Base-by-base conservation (phyloP, 1,140 invertebrate species). In the Drosophila pachea region DNA sequence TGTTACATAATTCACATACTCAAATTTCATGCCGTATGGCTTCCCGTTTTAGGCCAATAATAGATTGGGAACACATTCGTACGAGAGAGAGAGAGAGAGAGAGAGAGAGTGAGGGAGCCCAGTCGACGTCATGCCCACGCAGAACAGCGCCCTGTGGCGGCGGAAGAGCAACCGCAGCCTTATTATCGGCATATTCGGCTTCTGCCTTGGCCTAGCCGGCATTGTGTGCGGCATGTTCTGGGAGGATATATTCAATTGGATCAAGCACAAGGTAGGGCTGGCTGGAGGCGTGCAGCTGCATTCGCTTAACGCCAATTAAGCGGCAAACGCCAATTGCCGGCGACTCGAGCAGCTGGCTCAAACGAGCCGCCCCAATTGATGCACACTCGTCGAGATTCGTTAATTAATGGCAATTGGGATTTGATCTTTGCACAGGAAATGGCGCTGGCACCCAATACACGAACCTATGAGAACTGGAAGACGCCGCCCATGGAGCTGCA, bases 401-500 rank as follows among this genome's bases (percentile, higher is more conserved):
- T n/a, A 86, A 84, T 84, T 74, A 82, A 78, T 78, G 31, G 29
- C 54, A 78, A 82, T 84, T 78, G 65, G 12, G n/a, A 52, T 40
- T 69, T 67, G 14, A 61, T 59, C 47, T 69, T 67, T 77, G 49
- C 9, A 36, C 86, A 94, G 93, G 90, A 94, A 92, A 88, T 95
- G 72, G 87, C 87, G 16, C 78, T 95, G 60, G 86, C 90, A 11
- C 91, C 91, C 40, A 87, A 89, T 12, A 94, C 94, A n/a, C 90
- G 90, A 36, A 92, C 92, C 55, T 95, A 90, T 82, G 70, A 90
- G 4, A 90, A 94, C 45, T 97, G 95, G 95, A 91, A 93, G 78
- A 91, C 92, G 71, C 94, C 94, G 1, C 93, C 94, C 0, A 90
- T 96, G 50, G 94, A 95, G 0, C 92, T 96, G 86, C 93, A 92